Evolutionary conservation across 2,113 vertebrate genomes (phyloP).

Genomic region (Athene noctua): DNA sequence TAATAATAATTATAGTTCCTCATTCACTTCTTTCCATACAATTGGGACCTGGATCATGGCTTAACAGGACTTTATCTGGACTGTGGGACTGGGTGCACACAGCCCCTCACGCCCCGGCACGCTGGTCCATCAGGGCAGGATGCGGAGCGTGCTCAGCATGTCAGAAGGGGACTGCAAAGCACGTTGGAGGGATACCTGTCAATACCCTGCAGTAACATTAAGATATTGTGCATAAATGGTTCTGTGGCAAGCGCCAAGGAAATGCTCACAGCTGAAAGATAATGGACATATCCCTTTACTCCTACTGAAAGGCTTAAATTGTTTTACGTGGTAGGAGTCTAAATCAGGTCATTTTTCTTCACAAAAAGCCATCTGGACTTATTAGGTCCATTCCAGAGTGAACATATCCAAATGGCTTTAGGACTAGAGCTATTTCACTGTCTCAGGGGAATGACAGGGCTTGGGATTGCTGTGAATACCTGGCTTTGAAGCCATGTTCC

Average conservation of each 20-base stretch:
- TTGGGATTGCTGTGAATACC: background rate
- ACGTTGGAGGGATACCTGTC: fast-evolving
- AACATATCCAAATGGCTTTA: background rate
- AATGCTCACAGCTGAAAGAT: background rate
- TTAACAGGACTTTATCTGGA: background rate
- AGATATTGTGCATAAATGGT: fast-evolving
- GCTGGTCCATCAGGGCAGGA: fast-evolving
- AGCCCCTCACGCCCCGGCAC: fast-evolving
- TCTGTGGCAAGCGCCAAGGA: background rate
- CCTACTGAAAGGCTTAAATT: background rate
- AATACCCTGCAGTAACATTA: too few relatives aligned
- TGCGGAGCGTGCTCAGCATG: too few relatives aligned
- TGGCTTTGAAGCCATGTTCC: background rate
- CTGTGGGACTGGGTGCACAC: fast-evolving
- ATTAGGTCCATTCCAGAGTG: background rate
- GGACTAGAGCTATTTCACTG: background rate
- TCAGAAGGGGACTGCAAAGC: background rate
- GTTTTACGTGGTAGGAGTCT: background rate
- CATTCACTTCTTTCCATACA: background rate
- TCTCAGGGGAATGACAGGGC: background rate
- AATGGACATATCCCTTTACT: background rate
- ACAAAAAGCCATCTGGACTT: background rate
- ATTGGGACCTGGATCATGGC: fast-evolving
- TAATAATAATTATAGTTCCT: background rate
- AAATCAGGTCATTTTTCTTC: background rate